Conservation (phyloP, 1,140 invertebrate species). For the Musca vetustissima region DNA sequence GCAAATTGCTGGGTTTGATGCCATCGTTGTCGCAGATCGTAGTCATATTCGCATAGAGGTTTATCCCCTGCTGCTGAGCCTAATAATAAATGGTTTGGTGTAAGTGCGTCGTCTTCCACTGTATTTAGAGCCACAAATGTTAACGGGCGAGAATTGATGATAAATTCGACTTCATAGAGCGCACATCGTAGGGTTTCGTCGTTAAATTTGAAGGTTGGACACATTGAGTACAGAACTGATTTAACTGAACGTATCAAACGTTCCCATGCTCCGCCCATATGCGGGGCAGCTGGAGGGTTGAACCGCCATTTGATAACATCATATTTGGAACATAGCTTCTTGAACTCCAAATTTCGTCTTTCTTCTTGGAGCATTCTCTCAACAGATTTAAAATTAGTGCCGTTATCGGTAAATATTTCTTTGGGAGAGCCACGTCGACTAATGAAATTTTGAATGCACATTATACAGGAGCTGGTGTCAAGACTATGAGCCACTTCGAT, state of each 20-base stretch:
- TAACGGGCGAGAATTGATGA: conserved; percentile 16
- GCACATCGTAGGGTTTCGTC: neutral
- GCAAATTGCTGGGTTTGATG: conserved; percentile 4
- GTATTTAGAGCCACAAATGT: conserved; percentile 4
- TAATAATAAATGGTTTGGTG: neutral
- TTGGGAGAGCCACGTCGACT: conserved; percentile 1
- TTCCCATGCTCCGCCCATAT: conserved; percentile 39
- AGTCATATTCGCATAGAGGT: neutral
- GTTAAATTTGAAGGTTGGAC: neutral
- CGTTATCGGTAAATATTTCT: conserved; percentile 2
- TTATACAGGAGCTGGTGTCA: conserved; percentile 6
- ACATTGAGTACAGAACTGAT: too few species aligned
- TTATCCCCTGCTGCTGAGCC: neutral
- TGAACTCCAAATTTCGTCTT: neutral
- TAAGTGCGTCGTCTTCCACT: neutral
- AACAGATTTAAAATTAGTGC: conserved; percentile 14
- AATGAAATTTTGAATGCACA: conserved; percentile 6
- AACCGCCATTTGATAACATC: conserved; percentile 24
- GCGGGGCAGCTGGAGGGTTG: conserved; percentile 18
- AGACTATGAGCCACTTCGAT: conserved; percentile 2
- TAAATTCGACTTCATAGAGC: conserved; percentile 4
- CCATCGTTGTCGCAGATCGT: conserved; percentile 24
- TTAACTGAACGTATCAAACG: conserved; percentile 23
- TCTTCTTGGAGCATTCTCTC: neutral
- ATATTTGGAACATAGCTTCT: too few species aligned